Conservation (phyloP, 2,113 vertebrate genomes). For the Chlamydotis undulata region DNA sequence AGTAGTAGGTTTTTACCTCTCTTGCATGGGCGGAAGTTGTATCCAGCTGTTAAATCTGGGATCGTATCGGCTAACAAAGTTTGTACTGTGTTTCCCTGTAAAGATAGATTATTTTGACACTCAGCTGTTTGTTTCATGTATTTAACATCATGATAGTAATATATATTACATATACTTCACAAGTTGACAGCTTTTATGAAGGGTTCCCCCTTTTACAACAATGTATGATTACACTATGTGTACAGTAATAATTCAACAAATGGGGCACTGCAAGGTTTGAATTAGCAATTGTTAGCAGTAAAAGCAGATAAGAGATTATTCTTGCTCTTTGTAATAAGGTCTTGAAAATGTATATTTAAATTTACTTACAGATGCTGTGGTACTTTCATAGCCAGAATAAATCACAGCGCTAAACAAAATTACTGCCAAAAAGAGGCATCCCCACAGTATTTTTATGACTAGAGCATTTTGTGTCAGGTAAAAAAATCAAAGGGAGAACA, state of each 20-base stretch:
- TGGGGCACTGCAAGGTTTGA: constrained; percentile 48
- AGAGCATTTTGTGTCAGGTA: background rate
- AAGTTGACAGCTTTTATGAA: constrained; percentile 51
- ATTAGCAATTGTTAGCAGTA: constrained; percentile 49
- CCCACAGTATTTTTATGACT: background rate
- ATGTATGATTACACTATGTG: constrained; percentile 40
- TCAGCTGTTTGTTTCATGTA: constrained; percentile 70
- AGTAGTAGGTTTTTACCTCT: constrained; percentile 84
- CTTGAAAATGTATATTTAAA: constrained; percentile 38
- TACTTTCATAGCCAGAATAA: constrained; percentile 33
- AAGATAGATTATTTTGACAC: constrained; percentile 75
- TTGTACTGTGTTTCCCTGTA: constrained; percentile 98
- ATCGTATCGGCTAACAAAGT: constrained; percentile 98
- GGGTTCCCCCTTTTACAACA: constrained; percentile 53
- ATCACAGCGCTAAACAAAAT: constrained; percentile 31
- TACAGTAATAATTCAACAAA: constrained; percentile 64
- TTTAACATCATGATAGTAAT: constrained; percentile 60
- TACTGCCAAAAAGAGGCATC: constrained; percentile 2
- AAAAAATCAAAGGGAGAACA: background rate
- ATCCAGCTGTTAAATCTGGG: constrained; percentile 99
- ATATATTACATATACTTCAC: constrained; percentile 42
- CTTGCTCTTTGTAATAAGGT: constrained; percentile 34
- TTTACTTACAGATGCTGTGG: constrained; percentile 20
- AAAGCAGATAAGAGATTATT: constrained; percentile 39
- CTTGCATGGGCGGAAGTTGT: constrained; percentile 98